Evolutionary conservation across 2,113 vertebrate species (phyloP).

Genomic region (Vidua macroura): DNA sequence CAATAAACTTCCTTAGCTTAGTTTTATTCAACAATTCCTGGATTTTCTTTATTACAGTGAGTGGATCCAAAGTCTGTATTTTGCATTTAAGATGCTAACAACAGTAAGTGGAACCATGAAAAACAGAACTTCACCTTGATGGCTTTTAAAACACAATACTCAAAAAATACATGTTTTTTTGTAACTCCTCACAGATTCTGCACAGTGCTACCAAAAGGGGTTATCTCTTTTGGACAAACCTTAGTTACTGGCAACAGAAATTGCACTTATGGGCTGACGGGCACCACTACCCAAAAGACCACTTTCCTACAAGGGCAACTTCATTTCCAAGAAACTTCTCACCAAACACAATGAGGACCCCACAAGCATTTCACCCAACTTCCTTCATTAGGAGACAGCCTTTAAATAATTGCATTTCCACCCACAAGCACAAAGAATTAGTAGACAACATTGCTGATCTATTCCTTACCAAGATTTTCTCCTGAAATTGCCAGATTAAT

Average conservation of each 20-base stretch:
- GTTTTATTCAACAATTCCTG: background rate
- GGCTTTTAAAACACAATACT: background rate
- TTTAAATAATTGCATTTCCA: background rate
- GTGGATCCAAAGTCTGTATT: background rate
- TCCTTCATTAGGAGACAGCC: background rate
- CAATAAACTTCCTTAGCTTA: background rate
- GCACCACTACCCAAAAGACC: background rate
- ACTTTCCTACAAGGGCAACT: background rate
- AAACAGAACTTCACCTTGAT: background rate
- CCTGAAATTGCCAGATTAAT: background rate
- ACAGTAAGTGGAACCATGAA: background rate
- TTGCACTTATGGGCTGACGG: fast-evolving
- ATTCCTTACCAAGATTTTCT: background rate
- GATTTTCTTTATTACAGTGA: background rate
- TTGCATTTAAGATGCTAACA: background rate
- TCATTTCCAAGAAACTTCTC: background rate
- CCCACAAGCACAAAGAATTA: background rate
- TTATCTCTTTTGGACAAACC: background rate
- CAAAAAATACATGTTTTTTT: fast-evolving
- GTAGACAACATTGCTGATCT: background rate
- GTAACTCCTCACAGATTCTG: background rate
- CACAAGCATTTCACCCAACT: background rate
- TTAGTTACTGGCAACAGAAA: background rate
- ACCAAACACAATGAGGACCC: background rate
- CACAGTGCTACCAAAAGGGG: background rate